phyloP scores from a whole-genome alignment of 37 sponge, comb jelly and placozoan genomes.

The Theonella swinhoei region DNA sequence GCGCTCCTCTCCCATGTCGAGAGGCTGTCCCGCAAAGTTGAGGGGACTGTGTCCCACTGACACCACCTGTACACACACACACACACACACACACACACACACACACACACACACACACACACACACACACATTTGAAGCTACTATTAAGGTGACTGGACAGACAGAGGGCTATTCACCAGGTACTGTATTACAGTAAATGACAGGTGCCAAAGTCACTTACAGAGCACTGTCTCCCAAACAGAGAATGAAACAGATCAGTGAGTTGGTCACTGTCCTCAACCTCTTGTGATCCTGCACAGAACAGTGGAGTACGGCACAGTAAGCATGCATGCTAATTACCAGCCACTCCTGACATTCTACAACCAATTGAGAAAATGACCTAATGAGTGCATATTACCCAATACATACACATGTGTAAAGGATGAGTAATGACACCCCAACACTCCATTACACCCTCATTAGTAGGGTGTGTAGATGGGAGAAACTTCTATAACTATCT shows the following conservation, averaged over 20 bases:
- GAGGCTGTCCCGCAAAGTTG: slow-evolving; percentile 32
- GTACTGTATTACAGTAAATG: too few species aligned
- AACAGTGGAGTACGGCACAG: too few species aligned
- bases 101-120: slow-evolving; percentile 14
- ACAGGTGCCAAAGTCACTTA: too few species aligned
- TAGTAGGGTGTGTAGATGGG: too few species aligned
- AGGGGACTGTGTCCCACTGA: slow-evolving; percentile 49
- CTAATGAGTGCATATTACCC: background rate
- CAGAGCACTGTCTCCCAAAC: slow-evolving; percentile 59
- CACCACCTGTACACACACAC: slow-evolving; percentile 29
- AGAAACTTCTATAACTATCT: too few species aligned
- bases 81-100: background rate
- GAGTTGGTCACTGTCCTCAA: slow-evolving; percentile 54
- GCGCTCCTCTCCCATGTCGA: slow-evolving; percentile 4
- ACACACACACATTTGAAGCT: slow-evolving; percentile 25
- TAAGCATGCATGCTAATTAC: background rate
- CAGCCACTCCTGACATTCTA: too few species aligned
- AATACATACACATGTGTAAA: background rate
- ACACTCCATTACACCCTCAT: too few species aligned
- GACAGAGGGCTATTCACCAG: too few species aligned
- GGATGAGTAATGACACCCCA: background rate
- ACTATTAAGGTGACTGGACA: too few species aligned
- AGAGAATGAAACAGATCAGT: slow-evolving; percentile 60
- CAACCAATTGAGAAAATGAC: slow-evolving; percentile 5
- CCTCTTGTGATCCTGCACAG: background rate